Evolutionary conservation across 2,113 vertebrate genomes (phyloP), one percentile per base, ranked within the genome.

Genomic region (Oenanthe oenanthe): DNA sequence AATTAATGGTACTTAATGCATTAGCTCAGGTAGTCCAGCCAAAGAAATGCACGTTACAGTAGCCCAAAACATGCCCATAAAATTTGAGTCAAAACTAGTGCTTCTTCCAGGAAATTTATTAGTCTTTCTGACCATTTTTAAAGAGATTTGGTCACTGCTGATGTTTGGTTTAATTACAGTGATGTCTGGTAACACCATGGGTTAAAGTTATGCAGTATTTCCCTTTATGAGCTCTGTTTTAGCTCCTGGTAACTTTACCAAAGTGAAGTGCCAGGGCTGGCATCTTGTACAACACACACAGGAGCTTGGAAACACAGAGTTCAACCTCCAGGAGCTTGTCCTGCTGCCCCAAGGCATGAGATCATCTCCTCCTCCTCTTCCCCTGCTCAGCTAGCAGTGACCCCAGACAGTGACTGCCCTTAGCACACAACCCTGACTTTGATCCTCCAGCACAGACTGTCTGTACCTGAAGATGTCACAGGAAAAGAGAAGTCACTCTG

Each of bases 211-310:
- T 21, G 42, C 22, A 56, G 2, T 12, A 43, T 28, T 73, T 57
- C 28, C 51, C 9, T 29, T 24, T 12, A 9, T 1, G 16, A 77
- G 38, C 40, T 70, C 38, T 38, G 11, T 73, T 80, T 76, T 17
- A 58, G 28, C 22, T 66, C 29, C 34, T 68, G 14, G 0, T 3
- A 60, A 19, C 48, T 68, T 68, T 8, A 56, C 15, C 71, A 72
- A 43, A 48, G 42, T 8, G 3, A 83, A 65, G 7, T 53, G 13
- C 16, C n/a, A 38, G 45, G 65, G 53, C 40, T 32, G 40, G 56
- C 0, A 0, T 36, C 66, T 21, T 7, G 7, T 15, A 32, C 1
- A 14, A 3, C 45, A 14, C 20, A 11, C 0, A 6, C 12, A n/a
- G 60, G 36, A 72, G 43, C 50, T 70, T 34, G 3, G 51, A 77